phyloP scores from a whole-genome alignment of 2,888 invertebrate species.

The Ochropleura leucogaster region DNA sequence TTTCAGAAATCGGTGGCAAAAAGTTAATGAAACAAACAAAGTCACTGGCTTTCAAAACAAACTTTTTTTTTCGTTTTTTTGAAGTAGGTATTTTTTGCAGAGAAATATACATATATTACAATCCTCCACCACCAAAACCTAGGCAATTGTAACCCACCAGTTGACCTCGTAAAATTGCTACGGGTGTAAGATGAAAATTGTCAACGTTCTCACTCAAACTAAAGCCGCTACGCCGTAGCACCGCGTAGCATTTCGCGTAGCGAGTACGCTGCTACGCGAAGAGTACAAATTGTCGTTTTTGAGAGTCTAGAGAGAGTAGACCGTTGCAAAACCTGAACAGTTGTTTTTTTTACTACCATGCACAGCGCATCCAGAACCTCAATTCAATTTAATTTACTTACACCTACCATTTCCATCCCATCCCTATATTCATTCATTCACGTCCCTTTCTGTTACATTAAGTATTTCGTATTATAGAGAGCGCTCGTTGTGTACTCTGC shows the following conservation, averaged over 20 bases:
- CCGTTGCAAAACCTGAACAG: neutral
- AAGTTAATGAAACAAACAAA: too few species aligned
- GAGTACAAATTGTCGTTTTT: neutral
- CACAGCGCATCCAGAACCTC: neutral
- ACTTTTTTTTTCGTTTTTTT: neutral
- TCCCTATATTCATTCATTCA: slow-evolving; percentile 1
- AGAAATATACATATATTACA: too few species aligned
- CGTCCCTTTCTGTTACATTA: slow-evolving; percentile 1
- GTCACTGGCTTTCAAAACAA: too few species aligned
- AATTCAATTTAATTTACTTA: neutral
- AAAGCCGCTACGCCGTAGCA: slow-evolving; percentile 33
- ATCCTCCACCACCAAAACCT: neutral
- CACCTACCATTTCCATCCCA: neutral
- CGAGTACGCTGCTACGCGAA: neutral
- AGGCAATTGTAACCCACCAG: neutral
- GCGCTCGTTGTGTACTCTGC: neutral
- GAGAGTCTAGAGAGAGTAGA: neutral
- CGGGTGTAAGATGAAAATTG: slow-evolving; percentile 16
- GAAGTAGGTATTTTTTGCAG: too few species aligned
- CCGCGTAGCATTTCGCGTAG: slow-evolving; percentile 32
- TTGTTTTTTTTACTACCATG: neutral
- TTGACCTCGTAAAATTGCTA: slow-evolving; percentile 22
- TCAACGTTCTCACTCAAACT: neutral
- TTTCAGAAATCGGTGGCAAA: too few species aligned
- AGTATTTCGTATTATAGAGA: slow-evolving; percentile 16